Conservation (phyloP, 2,797 vertebrate genomes). For the Pogoniulus pusillus region DNA sequence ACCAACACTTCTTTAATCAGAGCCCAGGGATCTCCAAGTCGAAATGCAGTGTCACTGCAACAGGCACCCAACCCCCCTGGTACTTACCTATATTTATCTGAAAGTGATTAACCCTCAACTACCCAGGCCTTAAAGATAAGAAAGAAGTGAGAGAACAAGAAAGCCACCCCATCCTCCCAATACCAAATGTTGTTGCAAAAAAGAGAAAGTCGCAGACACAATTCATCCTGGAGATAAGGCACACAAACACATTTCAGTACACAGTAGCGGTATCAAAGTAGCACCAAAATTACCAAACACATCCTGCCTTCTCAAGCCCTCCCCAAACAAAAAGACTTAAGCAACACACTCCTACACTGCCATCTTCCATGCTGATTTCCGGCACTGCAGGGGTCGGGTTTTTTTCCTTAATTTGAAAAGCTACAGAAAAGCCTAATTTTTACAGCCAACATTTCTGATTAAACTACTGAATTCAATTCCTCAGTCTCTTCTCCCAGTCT, state of each 20-base stretch:
- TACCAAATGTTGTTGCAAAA: not conserved
- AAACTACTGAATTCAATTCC: not conserved
- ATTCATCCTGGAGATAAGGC: not conserved
- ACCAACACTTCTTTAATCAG: not conserved
- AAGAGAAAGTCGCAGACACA: not conserved
- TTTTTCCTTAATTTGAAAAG: not conserved
- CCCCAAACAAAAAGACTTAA: not conserved
- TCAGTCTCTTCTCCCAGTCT: not conserved
- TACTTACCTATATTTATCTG: not conserved
- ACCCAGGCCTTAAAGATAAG: not conserved
- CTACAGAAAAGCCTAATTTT: not conserved
- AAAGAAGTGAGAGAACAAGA: not conserved
- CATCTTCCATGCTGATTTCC: not conserved
- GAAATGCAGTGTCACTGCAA: constrained; percentile 15
- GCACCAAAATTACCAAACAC: not conserved
- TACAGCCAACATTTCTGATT: not conserved
- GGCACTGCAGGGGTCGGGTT: not conserved
- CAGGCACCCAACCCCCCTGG: not conserved
- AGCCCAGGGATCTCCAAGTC: not conserved
- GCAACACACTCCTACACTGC: not conserved
- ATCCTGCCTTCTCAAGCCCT: not conserved
- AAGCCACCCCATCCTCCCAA: not conserved
- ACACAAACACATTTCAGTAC: not conserved
- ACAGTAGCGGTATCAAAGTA: not conserved
- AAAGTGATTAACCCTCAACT: constrained; percentile 26